Conservation (phyloP, 30 jellyfish, hydroid and myxozoan species). For the Hydractinia echinata region DNA sequence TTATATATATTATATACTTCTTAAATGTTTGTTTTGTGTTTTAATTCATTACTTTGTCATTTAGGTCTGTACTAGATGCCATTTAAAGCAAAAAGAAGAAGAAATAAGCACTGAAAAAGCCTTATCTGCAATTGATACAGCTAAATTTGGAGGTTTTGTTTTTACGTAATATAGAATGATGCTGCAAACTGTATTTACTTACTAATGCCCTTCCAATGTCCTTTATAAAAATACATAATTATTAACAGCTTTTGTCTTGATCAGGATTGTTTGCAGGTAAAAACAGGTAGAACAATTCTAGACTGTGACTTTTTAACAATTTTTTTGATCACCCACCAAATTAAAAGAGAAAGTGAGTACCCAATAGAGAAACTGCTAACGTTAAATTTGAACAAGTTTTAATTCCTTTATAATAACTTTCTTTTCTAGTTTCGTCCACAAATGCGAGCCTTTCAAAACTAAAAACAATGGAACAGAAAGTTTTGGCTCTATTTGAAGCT, state of each 20-base stretch:
- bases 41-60: neutral
- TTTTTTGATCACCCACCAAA: no score
- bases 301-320: no score
- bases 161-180: neutral
- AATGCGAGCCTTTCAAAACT: neutral
- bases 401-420: neutral
- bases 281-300: no score
- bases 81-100: conserved; percentile 71
- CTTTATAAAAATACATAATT: no score
- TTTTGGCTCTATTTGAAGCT: conserved; percentile 76
- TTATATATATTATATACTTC: neutral
- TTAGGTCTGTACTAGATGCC: conserved; percentile 95
- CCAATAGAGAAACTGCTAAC: no score
- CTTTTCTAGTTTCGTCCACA: neutral
- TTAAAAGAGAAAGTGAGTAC: no score
- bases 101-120: conserved; percentile 92
- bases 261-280: no score
- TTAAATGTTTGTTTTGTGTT: neutral
- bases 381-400: no score
- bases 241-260: no score
- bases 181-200: no score
- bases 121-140: conserved; percentile 81
- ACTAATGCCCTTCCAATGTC: no score
- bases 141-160: conserved; percentile 60
- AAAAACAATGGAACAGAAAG: conserved; percentile 33